A percentile compares a stretch with the other conserved stretches of the same genome.
phyloP scores from a whole-genome alignment of 2,888 invertebrate genomes.

The Meloe dianella region DNA sequence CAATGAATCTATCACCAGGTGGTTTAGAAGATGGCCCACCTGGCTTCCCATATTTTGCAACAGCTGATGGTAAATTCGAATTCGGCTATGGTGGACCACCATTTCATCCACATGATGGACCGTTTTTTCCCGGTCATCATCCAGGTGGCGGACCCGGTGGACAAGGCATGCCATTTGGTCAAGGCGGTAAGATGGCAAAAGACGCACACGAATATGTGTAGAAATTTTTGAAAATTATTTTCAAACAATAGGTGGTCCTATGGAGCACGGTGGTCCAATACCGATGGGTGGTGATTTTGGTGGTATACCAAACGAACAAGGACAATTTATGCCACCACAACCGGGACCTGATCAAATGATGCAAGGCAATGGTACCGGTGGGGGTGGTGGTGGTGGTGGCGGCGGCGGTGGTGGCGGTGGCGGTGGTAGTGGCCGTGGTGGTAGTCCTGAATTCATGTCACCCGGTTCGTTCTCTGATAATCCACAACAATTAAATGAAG shows the following conservation, averaged over 20 bases:
- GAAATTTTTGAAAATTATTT: conserved; percentile 9
- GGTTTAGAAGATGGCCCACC: conserved; percentile 90
- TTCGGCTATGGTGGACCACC: conserved; percentile 86
- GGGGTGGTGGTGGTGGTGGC: conserved; percentile 72
- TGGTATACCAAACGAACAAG: conserved; percentile 71
- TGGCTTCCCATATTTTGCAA: conserved; percentile 86
- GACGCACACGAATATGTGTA: background rate
- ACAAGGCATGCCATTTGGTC: conserved; percentile 67
- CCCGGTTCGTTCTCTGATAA: conserved; percentile 70
- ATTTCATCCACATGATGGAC: conserved; percentile 83
- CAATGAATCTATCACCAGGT: conserved; percentile 89
- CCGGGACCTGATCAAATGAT: conserved; percentile 70
- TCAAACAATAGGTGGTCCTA: conserved; percentile 67
- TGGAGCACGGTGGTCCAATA: conserved; percentile 71
- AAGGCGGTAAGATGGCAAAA: conserved; percentile 74
- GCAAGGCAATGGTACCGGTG: conserved; percentile 60
- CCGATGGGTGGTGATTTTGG: conserved; percentile 81
- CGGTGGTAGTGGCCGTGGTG: conserved; percentile 62
- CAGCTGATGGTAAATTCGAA: conserved; percentile 87
- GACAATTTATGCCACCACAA: conserved; percentile 64
- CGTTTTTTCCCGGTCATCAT: conserved; percentile 80
- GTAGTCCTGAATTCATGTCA: conserved; percentile 76
- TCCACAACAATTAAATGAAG: conserved; percentile 76
- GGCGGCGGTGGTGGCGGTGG: background rate
- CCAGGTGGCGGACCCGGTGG: conserved; percentile 72